Percentiles rank a stretch among this genome's conserved stretches.
These are phyloP conservation scores for Periplaneta americana DNA, from an alignment of 1,140 invertebrate species.

Conservation along the genomic window DNA sequence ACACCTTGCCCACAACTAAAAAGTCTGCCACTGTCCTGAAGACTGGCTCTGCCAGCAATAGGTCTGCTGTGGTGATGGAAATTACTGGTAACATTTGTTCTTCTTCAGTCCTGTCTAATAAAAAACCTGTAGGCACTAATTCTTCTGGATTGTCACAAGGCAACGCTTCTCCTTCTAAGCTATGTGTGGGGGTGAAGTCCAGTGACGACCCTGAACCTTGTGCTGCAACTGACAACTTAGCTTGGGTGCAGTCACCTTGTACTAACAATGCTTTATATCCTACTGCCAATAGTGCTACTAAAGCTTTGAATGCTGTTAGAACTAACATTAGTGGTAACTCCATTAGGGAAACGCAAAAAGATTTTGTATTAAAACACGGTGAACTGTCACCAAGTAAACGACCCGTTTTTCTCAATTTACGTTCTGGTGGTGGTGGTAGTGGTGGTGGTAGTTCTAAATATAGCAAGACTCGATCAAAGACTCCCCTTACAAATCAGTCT, in stretches of 20 bases:
- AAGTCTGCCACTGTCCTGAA: neutral
- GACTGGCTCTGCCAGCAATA: neutral
- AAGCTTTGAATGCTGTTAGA: constrained; percentile 6
- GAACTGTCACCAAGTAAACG: constrained; percentile 9
- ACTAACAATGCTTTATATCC: neutral
- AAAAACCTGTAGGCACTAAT: neutral
- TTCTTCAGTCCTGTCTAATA: neutral
- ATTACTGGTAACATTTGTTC: neutral
- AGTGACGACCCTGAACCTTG: neutral
- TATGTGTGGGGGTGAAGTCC: neutral
- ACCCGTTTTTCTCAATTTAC: constrained; percentile 6
- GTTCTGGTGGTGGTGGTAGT: neutral
- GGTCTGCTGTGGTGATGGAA: neutral
- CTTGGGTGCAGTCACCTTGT: neutral
- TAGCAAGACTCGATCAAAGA: neutral
- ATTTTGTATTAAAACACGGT: too few species aligned
- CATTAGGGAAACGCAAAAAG: constrained; percentile 21
- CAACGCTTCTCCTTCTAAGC: neutral
- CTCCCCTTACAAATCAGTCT: constrained; percentile 33
- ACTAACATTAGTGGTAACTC: constrained; percentile 2
- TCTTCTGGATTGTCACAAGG: neutral
- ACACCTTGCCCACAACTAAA: neutral
- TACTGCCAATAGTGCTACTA: neutral
- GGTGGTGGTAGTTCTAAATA: neutral
- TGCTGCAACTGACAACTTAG: neutral